Evolutionary conservation across 2,888 invertebrate genomes (phyloP), one percentile per base, ranked within the genome.

Genomic region (Coleophora flavipennella): DNA sequence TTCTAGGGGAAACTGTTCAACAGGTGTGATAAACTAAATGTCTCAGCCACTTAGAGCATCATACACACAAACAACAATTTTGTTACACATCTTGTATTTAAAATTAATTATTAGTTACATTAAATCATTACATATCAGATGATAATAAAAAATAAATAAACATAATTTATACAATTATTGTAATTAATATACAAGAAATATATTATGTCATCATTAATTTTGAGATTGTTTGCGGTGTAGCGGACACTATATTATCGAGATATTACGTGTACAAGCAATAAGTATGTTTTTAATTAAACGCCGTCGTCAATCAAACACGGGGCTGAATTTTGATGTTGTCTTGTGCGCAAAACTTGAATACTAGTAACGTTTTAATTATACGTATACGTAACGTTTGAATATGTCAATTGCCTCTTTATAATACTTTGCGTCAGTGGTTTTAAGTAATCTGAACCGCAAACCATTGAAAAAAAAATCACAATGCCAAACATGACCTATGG

Each of bases 221-320:
- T 72, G 59, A 67, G 61, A 80, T 81, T 66, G 64, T 81, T 84
- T 81, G 83, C 80, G 68, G 62, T 68, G 62, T 67, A 72, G 76
- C 67, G 67, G 65, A 75, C 68, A 67, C 50, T 51, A 51, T 57
- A 45, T 57, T 49, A 55, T 46, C 36, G 55, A 63, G 70, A 73
- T 64, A 80, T 77, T 81, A 84, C 84, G 84, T 84, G 83, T 83
- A 84, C 71, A 83, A 84, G 84, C 84, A 84, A 84, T 84, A 84
- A 83, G 52, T 72, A 78, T 59, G 65, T 72, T 80, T 80, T 71
- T 77, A n/a, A 78, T 79, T 73, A 61, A 50, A 67, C 53, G 79
- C 77, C 70, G 74, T 77, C 67, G 59, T 54, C 47, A 20, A 59
- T 48, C 74, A 72, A 66, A 65, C 43, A 53, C 53, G 49, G 69